phyloP scores from a whole-genome alignment of 2,888 invertebrate genomes.

The Amphipyra tragopoginis region DNA sequence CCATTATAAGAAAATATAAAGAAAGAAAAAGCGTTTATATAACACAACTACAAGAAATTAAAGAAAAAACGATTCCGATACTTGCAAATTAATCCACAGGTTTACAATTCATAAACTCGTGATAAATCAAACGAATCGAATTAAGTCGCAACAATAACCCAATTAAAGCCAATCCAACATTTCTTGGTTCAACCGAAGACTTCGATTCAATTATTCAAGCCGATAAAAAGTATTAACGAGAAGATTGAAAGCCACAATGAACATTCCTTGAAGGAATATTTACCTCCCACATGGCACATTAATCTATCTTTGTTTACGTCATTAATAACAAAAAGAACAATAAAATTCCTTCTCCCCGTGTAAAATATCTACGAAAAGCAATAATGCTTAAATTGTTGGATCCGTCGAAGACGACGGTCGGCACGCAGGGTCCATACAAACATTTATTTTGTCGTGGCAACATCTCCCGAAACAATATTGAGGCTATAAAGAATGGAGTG shows the following conservation, averaged over 20 bases:
- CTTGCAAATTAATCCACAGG: conserved; percentile 23
- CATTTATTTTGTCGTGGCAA: conserved; percentile 79
- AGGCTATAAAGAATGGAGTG: conserved; percentile 76
- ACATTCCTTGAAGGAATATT: conserved; percentile 10
- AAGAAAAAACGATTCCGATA: not conserved
- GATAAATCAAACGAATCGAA: conserved; percentile 46
- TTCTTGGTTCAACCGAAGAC: conserved; percentile 34
- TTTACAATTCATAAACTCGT: conserved; percentile 46
- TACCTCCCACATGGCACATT: conserved; percentile 28
- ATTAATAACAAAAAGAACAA: conserved; percentile 75
- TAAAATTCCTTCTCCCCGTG: conserved; percentile 63
- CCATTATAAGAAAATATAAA: too few relatives aligned
- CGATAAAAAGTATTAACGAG: conserved; percentile 45
- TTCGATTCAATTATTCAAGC: conserved; percentile 48
- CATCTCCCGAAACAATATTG: conserved; percentile 81
- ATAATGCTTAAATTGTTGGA: conserved; percentile 75
- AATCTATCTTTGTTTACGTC: conserved; percentile 57
- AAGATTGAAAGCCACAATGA: conserved; percentile 20
- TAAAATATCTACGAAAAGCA: conserved; percentile 76
- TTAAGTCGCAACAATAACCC: conserved; percentile 47
- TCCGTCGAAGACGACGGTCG: conserved; percentile 57
- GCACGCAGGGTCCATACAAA: conserved; percentile 73
- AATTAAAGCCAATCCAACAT: conserved; percentile 50
- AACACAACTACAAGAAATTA: not conserved
- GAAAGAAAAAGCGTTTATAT: too few relatives aligned